Conservation (phyloP, 1,140 invertebrate genomes). For the Rhyacophila brunnea region DNA sequence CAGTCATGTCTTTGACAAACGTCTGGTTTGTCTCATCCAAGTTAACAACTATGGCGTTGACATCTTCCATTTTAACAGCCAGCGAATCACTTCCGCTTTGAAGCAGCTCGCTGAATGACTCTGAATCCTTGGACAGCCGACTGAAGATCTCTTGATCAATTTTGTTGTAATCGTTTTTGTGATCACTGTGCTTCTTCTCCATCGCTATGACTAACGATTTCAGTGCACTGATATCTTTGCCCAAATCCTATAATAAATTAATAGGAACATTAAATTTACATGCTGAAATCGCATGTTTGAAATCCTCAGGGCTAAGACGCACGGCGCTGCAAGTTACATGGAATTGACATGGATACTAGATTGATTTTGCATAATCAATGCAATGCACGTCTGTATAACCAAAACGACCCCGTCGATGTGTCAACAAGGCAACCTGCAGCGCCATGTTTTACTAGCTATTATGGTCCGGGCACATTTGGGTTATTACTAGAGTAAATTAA, state of each 20-base stretch:
- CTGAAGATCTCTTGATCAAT: background rate
- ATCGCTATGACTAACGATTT: constrained; percentile 12
- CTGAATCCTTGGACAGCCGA: background rate
- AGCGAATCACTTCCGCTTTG: background rate
- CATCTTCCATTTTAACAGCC: background rate
- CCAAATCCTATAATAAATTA: constrained; percentile 19
- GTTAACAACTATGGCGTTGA: background rate
- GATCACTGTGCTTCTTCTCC: constrained; percentile 7
- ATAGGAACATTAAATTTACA: too few relatives aligned
- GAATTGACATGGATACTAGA: too few relatives aligned
- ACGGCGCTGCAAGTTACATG: too few relatives aligned
- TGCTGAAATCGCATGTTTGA: too few relatives aligned
- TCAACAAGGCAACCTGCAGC: too few relatives aligned
- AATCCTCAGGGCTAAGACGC: too few relatives aligned
- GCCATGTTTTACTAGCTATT: too few relatives aligned
- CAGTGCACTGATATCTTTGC: constrained; percentile 3
- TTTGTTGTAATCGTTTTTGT: background rate
- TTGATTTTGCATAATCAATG: too few relatives aligned
- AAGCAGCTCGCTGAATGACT: background rate
- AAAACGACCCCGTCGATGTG: too few relatives aligned
- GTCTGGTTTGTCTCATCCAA: constrained; percentile 18
- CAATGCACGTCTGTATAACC: too few relatives aligned
- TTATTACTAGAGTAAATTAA: too few relatives aligned
- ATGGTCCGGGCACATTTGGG: too few relatives aligned
- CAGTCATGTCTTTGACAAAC: constrained; percentile 14